A percentile compares a stretch with the other conserved stretches of the same genome.
These are phyloP conservation scores for Aphelinus certus DNA, from an alignment of 1,140 invertebrate genomes.

Conservation along the genomic window DNA sequence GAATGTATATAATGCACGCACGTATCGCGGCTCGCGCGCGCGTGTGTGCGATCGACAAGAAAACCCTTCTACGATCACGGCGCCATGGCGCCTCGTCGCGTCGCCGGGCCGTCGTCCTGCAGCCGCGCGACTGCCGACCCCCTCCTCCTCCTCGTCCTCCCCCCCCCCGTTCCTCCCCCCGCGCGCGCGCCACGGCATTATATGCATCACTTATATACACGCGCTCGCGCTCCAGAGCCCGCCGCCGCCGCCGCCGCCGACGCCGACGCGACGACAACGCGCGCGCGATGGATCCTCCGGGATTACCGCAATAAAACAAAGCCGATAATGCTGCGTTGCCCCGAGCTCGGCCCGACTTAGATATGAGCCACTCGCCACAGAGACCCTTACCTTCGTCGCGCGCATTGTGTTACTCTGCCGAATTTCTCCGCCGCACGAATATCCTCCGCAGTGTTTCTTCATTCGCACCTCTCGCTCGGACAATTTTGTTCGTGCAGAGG, in stretches of 20 bases:
- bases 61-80: constrained; percentile 67
- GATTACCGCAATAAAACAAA: constrained; percentile 24
- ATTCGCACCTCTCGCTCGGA: too few species aligned
- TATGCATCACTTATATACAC: too few species aligned
- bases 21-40: constrained; percentile 34
- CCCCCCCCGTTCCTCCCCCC: background rate
- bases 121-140: too few species aligned
- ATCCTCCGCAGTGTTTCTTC: too few species aligned
- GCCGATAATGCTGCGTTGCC: background rate
- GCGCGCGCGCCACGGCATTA: too few species aligned
- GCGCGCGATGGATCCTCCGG: constrained; percentile 1
- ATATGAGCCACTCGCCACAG: too few species aligned
- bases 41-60: constrained; percentile 60
- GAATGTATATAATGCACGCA: constrained; percentile 15
- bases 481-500: too few species aligned
- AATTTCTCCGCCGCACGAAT: too few species aligned
- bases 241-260: background rate
- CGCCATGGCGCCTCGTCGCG: constrained; percentile 63
- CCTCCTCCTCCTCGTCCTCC: background rate
- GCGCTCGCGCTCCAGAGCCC: too few species aligned
- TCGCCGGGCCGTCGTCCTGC: constrained; percentile 5
- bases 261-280: background rate
- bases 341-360: too few species aligned
- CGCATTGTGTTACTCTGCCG: too few species aligned
- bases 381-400: too few species aligned